A percentile compares a stretch with the other conserved stretches of the same genome.
These are phyloP conservation scores for Fregata magnificens DNA, from an alignment of 2,113 vertebrate species.

Conservation along the genomic window DNA sequence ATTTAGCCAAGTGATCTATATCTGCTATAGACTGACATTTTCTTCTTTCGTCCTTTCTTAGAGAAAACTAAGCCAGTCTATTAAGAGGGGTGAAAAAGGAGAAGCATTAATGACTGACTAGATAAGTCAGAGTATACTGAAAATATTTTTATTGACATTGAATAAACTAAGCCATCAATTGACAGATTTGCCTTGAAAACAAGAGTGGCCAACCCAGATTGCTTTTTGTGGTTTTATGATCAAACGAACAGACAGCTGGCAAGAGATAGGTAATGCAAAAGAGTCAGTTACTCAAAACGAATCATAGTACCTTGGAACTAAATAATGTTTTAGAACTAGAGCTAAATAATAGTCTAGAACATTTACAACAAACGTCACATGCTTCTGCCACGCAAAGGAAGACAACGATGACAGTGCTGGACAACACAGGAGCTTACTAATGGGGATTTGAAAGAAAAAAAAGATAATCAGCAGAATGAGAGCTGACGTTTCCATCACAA, in stretches of 20 bases:
- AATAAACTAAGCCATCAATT: not conserved
- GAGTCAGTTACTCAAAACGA: not conserved
- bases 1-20: not conserved
- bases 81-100: not conserved
- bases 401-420: not conserved
- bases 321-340: not conserved
- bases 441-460: not conserved
- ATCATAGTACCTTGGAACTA: not conserved
- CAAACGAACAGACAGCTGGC: not conserved
- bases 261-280: not conserved
- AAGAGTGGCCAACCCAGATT: not conserved
- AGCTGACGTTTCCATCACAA: not conserved
- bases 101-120: not conserved
- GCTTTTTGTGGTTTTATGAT: not conserved
- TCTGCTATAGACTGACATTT: not conserved
- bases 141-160: not conserved
- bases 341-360: not conserved
- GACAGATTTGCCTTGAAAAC: not conserved
- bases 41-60: not conserved
- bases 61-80: not conserved
- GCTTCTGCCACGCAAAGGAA: not conserved
- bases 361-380: not conserved
- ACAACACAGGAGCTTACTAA: not conserved
- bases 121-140: not conserved
- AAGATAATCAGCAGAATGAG: not conserved